Base-by-base conservation (phyloP, 30 jellyfish, hydroid and myxozoan species). In the Nemopilema nomurai region DNA sequence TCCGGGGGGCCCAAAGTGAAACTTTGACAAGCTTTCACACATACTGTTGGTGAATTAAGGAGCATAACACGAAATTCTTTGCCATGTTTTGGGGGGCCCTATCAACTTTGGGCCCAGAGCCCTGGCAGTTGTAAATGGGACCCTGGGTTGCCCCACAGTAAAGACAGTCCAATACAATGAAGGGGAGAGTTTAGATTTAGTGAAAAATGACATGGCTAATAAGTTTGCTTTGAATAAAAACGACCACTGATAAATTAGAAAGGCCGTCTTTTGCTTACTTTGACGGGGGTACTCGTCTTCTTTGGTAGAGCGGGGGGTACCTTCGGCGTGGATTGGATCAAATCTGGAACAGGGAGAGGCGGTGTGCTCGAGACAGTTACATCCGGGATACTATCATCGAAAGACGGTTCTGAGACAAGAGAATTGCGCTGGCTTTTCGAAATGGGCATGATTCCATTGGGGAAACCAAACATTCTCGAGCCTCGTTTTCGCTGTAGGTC, bases 331-430 rank as follows among this genome's bases (percentile, higher is more conserved):
- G 83, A 22, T 0, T 80, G 81, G 17, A 80, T 53, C n/a, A 80
- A 79, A 49, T 80, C 89, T 16, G 89, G 89, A 1, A 80, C 89
- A 16, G 89, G 82, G 31, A 80, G 53, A 1, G 53, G 67, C 24
- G 89, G 81, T 16, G 72, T 3, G 51, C 26, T 18, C 3, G 81
- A 27, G 8, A 77, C 28, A 18, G 79, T 80, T 1, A 84, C 72
- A 32, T 73, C 82, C 0, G 84, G 87, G 19, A 69, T 18, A 13
- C 62, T 6, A 22, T 84, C 93, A 19, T 84, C 87, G 51, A 73
- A 84, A 4, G 93, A 84, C 18, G 87, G 82, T 26, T 84, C 93
- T n/a, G 93, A 84, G n/a, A 84, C 93, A 30, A 84, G 75, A 1
- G 93, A 74, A 78, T 71, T 73, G 49, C 93, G 73, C 41, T 77